Evolutionary conservation across 1,140 invertebrate species (phyloP).

Genomic region (Delia radicum): DNA sequence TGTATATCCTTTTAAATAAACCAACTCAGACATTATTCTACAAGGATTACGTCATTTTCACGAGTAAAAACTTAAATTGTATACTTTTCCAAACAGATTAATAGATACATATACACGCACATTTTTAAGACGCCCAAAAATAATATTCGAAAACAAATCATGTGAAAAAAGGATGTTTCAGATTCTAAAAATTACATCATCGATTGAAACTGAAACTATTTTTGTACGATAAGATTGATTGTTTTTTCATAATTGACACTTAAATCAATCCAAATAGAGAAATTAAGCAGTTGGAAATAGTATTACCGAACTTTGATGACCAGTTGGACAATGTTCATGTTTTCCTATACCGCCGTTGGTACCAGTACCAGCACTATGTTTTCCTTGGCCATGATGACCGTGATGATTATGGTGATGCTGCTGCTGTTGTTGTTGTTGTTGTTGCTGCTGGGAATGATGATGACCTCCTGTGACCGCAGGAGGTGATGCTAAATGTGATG

Average conservation of each 20-base stretch:
- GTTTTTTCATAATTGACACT: too few relatives aligned
- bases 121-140: not conserved
- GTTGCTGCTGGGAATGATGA: constrained; percentile 30
- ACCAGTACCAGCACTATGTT: constrained; percentile 32
- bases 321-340: constrained; percentile 51
- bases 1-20: not conserved
- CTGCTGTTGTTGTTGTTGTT: constrained; percentile 29
- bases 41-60: not conserved
- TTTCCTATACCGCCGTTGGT: constrained; percentile 31
- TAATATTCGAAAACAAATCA: not conserved
- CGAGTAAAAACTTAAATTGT: not conserved
- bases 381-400: constrained; percentile 23
- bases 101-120: not conserved
- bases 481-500: constrained; percentile 31
- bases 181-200: not conserved
- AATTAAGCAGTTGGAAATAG: constrained; percentile 18
- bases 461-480: constrained; percentile 28
- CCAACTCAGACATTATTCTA: not conserved
- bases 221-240: too few relatives aligned
- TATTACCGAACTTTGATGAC: constrained; percentile 50
- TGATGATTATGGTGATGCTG: constrained; percentile 24
- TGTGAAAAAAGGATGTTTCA: not conserved
- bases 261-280: too few relatives aligned
- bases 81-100: too few relatives aligned
- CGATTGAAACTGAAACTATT: not conserved